Conservation (phyloP, 2,888 invertebrate genomes). For the Scrobipalpa costella region DNA sequence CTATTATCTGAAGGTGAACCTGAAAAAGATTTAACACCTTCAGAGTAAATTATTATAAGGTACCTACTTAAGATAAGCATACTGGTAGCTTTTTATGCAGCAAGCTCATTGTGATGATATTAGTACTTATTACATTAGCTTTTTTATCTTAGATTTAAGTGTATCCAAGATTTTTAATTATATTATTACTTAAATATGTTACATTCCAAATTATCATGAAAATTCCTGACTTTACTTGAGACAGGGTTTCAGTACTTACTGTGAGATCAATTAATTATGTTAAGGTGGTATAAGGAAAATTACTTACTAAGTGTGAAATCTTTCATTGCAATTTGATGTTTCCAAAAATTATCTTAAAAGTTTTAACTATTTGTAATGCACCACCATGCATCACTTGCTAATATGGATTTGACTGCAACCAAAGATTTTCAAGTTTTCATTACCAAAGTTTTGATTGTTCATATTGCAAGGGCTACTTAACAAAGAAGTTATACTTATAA, state of each 20-base stretch:
- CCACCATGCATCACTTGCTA: background rate
- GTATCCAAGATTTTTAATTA: slow-evolving; percentile 40
- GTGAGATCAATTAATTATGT: slow-evolving; percentile 10
- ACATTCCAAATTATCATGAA: slow-evolving; percentile 72
- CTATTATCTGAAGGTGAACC: slow-evolving; percentile 88
- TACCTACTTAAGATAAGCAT: slow-evolving; percentile 31
- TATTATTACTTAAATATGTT: slow-evolving; percentile 56
- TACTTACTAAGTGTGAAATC: background rate
- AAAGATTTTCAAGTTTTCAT: slow-evolving; percentile 50
- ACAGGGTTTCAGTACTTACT: slow-evolving; percentile 24
- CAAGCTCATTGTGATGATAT: slow-evolving; percentile 72
- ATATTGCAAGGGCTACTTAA: background rate
- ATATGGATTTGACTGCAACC: slow-evolving; percentile 38
- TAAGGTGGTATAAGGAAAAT: background rate
- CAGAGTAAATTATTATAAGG: slow-evolving; percentile 73
- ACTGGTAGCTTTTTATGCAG: slow-evolving; percentile 56
- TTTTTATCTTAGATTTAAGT: slow-evolving; percentile 72
- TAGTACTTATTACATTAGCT: slow-evolving; percentile 78
- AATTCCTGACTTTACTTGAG: slow-evolving; percentile 28
- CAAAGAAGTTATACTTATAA: background rate
- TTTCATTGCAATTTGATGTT: background rate
- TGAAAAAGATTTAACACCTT: slow-evolving; percentile 87
- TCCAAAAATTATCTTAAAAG: background rate
- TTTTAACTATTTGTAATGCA: slow-evolving; percentile 3
- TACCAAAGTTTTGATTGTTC: slow-evolving; percentile 46